Evolutionary conservation across 2,888 invertebrate species (phyloP).

Genomic region (Beris morrisii): DNA sequence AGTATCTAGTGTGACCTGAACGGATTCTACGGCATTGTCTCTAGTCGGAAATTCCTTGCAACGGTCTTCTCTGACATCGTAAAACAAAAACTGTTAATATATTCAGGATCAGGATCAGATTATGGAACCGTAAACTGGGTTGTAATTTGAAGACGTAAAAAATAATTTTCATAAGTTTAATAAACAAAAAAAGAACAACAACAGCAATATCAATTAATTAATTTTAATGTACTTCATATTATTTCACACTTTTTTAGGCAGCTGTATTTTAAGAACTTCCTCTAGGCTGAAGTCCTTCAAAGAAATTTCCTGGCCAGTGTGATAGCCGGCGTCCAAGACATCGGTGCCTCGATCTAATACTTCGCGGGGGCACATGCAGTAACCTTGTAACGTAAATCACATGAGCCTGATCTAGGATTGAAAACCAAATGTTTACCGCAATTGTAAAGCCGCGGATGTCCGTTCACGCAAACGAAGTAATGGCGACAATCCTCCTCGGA

Average conservation of each 20-base stretch:
- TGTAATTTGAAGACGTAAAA: no score
- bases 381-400: conserved; percentile 12
- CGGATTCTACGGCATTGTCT: no score
- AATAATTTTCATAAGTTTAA: no score
- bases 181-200: no score
- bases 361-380: conserved; percentile 21
- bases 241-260: neutral
- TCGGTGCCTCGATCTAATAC: neutral
- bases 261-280: conserved; percentile 17
- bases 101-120: no score
- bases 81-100: no score
- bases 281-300: conserved; percentile 18
- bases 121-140: no score
- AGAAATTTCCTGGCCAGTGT: neutral
- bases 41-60: no score
- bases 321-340: neutral
- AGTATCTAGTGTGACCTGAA: no score
- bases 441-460: conserved; percentile 71
- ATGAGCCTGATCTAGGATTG: conserved; percentile 55
- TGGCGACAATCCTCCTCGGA: conserved; percentile 73
- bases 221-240: no score
- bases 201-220: no score
- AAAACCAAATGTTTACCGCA: conserved; percentile 80
- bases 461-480: conserved; percentile 77
- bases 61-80: no score